These are phyloP conservation scores for Gisinianus flammeolus DNA, from an alignment of 2,888 invertebrate genomes.

Conservation along the genomic window DNA sequence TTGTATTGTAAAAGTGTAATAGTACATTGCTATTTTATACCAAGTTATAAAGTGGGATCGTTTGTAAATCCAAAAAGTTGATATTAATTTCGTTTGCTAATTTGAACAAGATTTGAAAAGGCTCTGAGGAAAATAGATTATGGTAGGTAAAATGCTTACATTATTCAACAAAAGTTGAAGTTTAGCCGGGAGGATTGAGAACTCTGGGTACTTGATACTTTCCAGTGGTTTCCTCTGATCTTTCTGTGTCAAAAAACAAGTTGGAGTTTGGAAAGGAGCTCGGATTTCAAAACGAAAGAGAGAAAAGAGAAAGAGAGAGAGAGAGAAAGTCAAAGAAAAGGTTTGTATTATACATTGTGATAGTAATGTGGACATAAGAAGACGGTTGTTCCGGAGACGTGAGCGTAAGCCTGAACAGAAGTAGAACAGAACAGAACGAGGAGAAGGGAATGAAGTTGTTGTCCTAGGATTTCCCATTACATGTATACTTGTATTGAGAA, in stretches of 20 bases:
- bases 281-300: not conserved
- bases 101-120: not conserved
- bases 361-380: not conserved
- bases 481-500: not conserved
- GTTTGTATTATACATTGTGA: not conserved
- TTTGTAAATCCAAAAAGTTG: not conserved
- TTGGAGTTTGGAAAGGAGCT: not conserved
- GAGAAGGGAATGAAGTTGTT: constrained; percentile 4
- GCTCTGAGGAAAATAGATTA: not conserved
- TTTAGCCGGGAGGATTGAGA: not conserved
- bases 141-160: not conserved
- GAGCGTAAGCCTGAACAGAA: no score
- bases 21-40: no score
- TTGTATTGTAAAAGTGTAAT: no score
- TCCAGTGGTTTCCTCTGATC: not conserved
- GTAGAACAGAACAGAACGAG: not conserved
- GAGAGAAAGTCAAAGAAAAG: no score
- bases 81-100: not conserved
- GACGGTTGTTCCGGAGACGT: not conserved
- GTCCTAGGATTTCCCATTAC: constrained; percentile 15
- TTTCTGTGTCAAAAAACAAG: not conserved
- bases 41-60: no score
- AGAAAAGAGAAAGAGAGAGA: not conserved
- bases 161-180: not conserved
- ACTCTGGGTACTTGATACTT: not conserved